A percentile compares a stretch with the other conserved stretches of the same genome.
Conservation (phyloP, 2,888 invertebrate species). For the Cephalotes varians region DNA sequence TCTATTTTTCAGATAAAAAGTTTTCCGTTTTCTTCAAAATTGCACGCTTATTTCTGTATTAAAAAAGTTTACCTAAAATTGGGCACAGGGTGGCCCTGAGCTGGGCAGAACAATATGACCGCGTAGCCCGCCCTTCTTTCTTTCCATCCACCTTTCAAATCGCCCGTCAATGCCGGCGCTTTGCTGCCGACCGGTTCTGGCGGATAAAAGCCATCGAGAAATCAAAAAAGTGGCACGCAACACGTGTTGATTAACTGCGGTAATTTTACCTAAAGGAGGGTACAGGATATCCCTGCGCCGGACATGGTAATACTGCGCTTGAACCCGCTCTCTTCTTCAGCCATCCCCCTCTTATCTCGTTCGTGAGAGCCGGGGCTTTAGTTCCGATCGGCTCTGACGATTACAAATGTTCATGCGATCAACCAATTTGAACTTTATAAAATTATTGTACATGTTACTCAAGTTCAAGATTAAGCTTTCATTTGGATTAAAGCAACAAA, state of each 20-base stretch:
- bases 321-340: slow-evolving; percentile 75
- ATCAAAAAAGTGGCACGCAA: slow-evolving; percentile 13
- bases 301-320: slow-evolving; percentile 88
- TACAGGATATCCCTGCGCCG: slow-evolving; percentile 89
- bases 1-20: not conserved
- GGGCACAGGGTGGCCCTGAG: slow-evolving; percentile 92
- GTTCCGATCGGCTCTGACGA: slow-evolving; percentile 87
- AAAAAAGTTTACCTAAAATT: slow-evolving; percentile 88
- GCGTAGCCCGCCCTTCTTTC: slow-evolving; percentile 72
- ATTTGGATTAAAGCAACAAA: not conserved
- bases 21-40: not conserved
- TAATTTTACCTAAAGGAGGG: slow-evolving; percentile 88
- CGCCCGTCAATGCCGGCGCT: slow-evolving; percentile 88
- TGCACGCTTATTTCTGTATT: not conserved
- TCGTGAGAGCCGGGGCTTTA: slow-evolving; percentile 87
- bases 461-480: not conserved
- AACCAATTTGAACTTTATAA: slow-evolving; percentile 12
- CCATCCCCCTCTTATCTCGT: slow-evolving; percentile 86
- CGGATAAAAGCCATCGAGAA: slow-evolving; percentile 36
- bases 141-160: slow-evolving; percentile 85
- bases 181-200: slow-evolving; percentile 88
- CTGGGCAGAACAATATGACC: slow-evolving; percentile 89
- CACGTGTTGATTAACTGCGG: slow-evolving; percentile 26
- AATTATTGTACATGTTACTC: not conserved
- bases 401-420: slow-evolving; percentile 8